Conservation (phyloP, 2,113 vertebrate species). For the Cinclus mexicanus region DNA sequence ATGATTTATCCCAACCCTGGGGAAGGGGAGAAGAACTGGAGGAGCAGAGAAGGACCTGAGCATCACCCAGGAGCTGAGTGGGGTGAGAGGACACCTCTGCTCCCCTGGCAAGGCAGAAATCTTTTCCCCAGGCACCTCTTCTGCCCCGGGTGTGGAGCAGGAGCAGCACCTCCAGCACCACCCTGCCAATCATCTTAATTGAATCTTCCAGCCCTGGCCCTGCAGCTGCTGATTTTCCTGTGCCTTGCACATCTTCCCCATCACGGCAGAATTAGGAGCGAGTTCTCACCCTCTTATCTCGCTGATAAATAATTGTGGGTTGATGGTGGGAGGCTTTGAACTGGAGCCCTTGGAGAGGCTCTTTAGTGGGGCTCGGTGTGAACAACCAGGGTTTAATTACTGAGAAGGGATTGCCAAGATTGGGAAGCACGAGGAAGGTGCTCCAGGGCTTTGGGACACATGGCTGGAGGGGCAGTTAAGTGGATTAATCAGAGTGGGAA, state of each 20-base stretch:
- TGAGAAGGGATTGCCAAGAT: not conserved
- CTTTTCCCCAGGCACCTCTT: not conserved
- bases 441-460: not conserved
- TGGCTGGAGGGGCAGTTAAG: not conserved
- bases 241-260: not conserved
- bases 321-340: not conserved
- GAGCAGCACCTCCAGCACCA: not conserved
- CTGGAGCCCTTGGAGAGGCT: not conserved
- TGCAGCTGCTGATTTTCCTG: not conserved
- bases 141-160: not conserved
- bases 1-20: not conserved
- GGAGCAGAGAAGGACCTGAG: not conserved
- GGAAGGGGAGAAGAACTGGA: not conserved
- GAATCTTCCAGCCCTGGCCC: slow-evolving; percentile 17
- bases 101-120: not conserved
- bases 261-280: not conserved
- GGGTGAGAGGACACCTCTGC: not conserved
- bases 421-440: not conserved
- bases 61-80: not conserved
- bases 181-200: slow-evolving; percentile 46
- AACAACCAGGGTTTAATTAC: slow-evolving; percentile 29
- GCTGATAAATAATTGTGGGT: slow-evolving; percentile 27
- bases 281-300: not conserved
- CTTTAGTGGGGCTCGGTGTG: not conserved
- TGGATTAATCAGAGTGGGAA: slow-evolving; percentile 1